A percentile compares a stretch with the other conserved stretches of the same genome.
Evolutionary conservation across 2,797 vertebrate species (phyloP).

Genomic region (Echeneis naucrates): DNA sequence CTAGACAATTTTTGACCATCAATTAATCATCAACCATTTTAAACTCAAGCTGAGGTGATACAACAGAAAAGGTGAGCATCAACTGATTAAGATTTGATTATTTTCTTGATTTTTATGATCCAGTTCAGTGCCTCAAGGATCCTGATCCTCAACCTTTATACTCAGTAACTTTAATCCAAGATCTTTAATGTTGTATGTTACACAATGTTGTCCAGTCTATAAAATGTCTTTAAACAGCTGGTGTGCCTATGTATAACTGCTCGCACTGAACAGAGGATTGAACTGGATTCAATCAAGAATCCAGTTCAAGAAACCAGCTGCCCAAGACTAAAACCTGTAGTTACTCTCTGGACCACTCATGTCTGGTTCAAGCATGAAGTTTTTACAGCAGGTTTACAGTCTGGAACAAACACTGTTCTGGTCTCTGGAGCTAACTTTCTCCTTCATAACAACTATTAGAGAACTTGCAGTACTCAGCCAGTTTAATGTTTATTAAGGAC

Average conservation of each 20-base stretch:
- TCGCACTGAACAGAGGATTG: too few relatives aligned
- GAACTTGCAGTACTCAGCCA: too few relatives aligned
- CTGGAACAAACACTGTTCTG: too few relatives aligned
- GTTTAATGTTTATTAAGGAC: too few relatives aligned
- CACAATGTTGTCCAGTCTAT: neutral
- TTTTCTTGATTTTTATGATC: neutral
- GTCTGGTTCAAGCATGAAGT: too few relatives aligned
- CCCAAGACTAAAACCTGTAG: too few relatives aligned
- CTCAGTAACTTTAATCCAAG: neutral
- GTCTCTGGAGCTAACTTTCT: too few relatives aligned
- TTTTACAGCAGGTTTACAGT: too few relatives aligned
- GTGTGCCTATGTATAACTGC: neutral
- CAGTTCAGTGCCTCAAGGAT: neutral
- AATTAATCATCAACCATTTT: neutral
- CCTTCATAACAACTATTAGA: too few relatives aligned
- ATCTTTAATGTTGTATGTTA: neutral
- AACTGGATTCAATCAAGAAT: neutral
- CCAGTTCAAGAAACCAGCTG: neutral
- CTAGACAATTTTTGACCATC: slow-evolving; percentile 6
- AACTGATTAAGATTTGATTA: neutral
- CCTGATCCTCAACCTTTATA: neutral
- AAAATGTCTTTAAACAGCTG: neutral
- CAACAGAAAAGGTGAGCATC: neutral
- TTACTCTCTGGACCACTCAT: too few relatives aligned
- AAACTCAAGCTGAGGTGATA: slow-evolving; percentile 18